Conservation (phyloP, 2,888 invertebrate genomes). For the Mesorhabditis spiculigera region DNA sequence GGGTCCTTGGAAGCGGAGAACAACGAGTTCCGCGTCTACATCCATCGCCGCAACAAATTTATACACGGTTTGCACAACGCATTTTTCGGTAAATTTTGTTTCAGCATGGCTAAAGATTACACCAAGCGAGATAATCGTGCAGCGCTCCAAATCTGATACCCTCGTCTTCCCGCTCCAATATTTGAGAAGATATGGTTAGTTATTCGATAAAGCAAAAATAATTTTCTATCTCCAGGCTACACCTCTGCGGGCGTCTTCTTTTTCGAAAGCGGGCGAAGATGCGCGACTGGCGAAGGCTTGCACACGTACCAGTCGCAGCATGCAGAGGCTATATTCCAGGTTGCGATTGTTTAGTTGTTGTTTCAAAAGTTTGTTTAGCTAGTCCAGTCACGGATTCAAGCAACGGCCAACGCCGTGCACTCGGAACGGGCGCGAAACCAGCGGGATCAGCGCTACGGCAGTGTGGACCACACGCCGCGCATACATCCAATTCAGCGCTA, state of each 20-base stretch:
- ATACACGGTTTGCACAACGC: slow-evolving; percentile 28
- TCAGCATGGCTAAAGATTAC: slow-evolving; percentile 43
- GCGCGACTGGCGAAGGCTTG: slow-evolving; percentile 53
- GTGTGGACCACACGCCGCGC: not conserved
- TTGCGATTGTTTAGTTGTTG: slow-evolving; percentile 9
- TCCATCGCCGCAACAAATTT: slow-evolving; percentile 45
- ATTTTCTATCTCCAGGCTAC: slow-evolving; percentile 15
- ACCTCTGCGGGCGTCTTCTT: slow-evolving; percentile 46
- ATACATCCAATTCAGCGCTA: not conserved
- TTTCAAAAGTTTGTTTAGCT: slow-evolving; percentile 20
- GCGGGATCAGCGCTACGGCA: not conserved
- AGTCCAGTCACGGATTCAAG: slow-evolving; percentile 37
- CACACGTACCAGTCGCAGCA: slow-evolving; percentile 54
- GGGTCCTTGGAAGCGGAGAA: not conserved
- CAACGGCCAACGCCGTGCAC: slow-evolving; percentile 27
- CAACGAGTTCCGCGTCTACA: slow-evolving; percentile 42
- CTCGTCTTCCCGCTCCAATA: slow-evolving; percentile 49
- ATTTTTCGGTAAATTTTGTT: slow-evolving; percentile 7
- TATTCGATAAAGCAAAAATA: not conserved
- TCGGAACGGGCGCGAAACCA: not conserved
- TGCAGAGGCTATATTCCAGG: slow-evolving; percentile 52
- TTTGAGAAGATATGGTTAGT: slow-evolving; percentile 50
- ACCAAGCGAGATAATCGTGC: slow-evolving; percentile 33
- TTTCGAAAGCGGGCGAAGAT: slow-evolving; percentile 52
- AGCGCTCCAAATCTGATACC: slow-evolving; percentile 34